Conservation (phyloP, 2,113 vertebrate genomes). For the Pleuronectes platessa region DNA sequence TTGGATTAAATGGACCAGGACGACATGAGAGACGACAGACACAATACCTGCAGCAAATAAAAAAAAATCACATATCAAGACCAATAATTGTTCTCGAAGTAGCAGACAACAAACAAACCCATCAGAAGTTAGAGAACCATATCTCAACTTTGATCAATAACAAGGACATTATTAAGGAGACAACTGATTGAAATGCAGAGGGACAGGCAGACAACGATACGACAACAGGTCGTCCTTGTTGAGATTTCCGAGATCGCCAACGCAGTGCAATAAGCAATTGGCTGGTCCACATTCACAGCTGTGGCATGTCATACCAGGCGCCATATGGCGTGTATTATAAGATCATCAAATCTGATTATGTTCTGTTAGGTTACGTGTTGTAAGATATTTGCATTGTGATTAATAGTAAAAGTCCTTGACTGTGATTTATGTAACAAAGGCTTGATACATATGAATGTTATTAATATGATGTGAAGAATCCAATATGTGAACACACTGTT, state of each 20-base stretch:
- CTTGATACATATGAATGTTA: background rate
- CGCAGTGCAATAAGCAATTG: slow-evolving; percentile 48
- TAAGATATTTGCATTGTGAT: slow-evolving; percentile 37
- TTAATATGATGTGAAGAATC: background rate
- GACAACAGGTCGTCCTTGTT: slow-evolving; percentile 58
- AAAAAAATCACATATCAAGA: slow-evolving; percentile 23
- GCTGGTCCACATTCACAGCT: slow-evolving; percentile 57
- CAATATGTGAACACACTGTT: slow-evolving; percentile 16
- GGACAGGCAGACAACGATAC: slow-evolving; percentile 53
- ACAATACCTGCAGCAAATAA: slow-evolving; percentile 9
- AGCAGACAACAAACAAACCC: slow-evolving; percentile 35
- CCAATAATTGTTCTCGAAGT: slow-evolving; percentile 27
- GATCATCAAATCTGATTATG: slow-evolving; percentile 46
- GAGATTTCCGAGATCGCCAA: slow-evolving; percentile 47
- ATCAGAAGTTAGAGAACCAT: slow-evolving; percentile 20
- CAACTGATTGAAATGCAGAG: slow-evolving; percentile 63
- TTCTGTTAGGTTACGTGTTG: slow-evolving; percentile 38
- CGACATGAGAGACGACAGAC: slow-evolving; percentile 2
- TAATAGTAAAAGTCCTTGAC: slow-evolving; percentile 5
- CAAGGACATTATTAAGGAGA: slow-evolving; percentile 44
- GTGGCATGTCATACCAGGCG: slow-evolving; percentile 31
- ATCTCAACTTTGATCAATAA: slow-evolving; percentile 55
- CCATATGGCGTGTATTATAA: slow-evolving; percentile 54
- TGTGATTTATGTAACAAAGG: slow-evolving; percentile 21
- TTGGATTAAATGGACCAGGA: too few relatives aligned